A percentile compares a stretch with the other conserved stretches of the same genome.
Conservation (phyloP, 2,888 invertebrate genomes). For the Lochmaea capreae region DNA sequence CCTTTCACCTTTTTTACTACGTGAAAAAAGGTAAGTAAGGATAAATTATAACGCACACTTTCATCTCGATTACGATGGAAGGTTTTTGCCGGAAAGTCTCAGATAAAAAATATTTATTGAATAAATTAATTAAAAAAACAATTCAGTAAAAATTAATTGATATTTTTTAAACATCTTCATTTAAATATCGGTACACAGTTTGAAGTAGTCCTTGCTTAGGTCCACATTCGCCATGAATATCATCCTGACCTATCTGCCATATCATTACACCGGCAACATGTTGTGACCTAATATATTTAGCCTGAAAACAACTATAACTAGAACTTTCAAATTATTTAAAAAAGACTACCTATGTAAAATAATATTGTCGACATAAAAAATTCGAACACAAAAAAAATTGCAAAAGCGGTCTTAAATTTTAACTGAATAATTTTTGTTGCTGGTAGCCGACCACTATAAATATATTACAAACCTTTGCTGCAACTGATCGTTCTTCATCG, state of each 20-base stretch:
- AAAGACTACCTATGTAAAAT: background rate
- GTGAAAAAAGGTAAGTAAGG: too few species aligned
- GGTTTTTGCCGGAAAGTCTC: background rate
- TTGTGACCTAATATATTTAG: slow-evolving; percentile 43
- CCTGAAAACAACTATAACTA: slow-evolving; percentile 21
- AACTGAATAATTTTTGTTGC: too few species aligned
- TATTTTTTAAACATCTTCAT: slow-evolving; percentile 3
- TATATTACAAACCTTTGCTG: slow-evolving; percentile 46
- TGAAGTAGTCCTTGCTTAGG: slow-evolving; percentile 45
- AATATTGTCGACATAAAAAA: background rate
- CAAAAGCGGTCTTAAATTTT: too few species aligned
- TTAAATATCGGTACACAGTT: slow-evolving; percentile 40
- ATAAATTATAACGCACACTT: too few species aligned
- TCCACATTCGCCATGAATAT: slow-evolving; percentile 50
- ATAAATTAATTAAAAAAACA: background rate
- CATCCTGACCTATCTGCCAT: slow-evolving; percentile 52
- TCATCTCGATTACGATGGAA: background rate
- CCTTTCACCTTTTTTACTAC: too few species aligned
- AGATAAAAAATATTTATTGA: background rate
- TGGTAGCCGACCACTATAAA: background rate
- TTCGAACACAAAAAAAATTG: too few species aligned
- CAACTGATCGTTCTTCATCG: slow-evolving; percentile 51
- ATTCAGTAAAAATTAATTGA: background rate
- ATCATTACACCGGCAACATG: slow-evolving; percentile 51
- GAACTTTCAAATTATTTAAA: background rate